Evolutionary conservation across 2,113 vertebrate species (phyloP), one percentile per base, ranked within the genome.

Genomic region (Morone saxatilis): DNA sequence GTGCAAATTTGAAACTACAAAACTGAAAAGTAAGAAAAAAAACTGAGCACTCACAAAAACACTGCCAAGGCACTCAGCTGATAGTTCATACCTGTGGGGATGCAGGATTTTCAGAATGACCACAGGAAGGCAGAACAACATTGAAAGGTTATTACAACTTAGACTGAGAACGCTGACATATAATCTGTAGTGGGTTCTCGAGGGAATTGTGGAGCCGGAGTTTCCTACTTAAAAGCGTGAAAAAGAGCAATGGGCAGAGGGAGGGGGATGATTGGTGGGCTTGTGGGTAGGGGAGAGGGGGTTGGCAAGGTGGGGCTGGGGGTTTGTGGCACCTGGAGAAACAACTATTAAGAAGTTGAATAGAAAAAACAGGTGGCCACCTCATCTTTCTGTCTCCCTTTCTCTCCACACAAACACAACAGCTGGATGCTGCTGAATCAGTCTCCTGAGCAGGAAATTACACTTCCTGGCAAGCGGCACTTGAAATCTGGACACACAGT

Each of bases 351-450:
- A 78, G 72, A 63, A 62, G 73, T 41, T 74, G 5, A 61, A 66
- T 83, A 80, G 85, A 82, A 88, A 90, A 81, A 92, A 81, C 76
- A 85, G 78, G 8, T 68, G 9, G 74, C 48, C 59, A 53, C 45
- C 61, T 76, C 45, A 72, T 78, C 66, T 76, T 6, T 71, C 41
- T 41, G 36, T 88, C 76, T 86, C 19, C 3, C 56, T 76, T 80
- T 82, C 66, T 80, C 69, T 69, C 22, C 6, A 68, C 41, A 76
- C 59, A 86, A 69, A 87, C 74, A 88, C 71, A 90, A 86, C 91
- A 92, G 92, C 90, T 91, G 89, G 89, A 87, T 78, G 86, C 68
- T 71, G 88, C 89, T 85, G 87, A 90, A 84, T 92, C 89, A 90
- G 89, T 76, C 62, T 70, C 70, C 77, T 50, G 56, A 61, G 83